Percentiles rank a stretch among this genome's conserved stretches.
Evolutionary conservation across 2,888 invertebrate species (phyloP).

Genomic region (Zelleria hepariella): DNA sequence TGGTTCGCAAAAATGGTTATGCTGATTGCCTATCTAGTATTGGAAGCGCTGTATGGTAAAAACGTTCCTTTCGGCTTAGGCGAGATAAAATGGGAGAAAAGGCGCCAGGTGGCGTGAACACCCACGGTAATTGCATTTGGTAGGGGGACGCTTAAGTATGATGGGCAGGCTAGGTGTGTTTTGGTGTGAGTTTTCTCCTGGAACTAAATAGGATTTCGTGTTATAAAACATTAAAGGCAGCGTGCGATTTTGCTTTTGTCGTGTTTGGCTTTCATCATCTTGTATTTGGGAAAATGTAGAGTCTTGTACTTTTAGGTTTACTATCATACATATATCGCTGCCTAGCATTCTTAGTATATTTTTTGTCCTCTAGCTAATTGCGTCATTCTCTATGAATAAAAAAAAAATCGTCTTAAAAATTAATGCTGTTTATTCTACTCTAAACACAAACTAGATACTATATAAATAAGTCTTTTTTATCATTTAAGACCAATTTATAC

Average conservation of each 20-base stretch:
- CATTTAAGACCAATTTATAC: too few relatives aligned
- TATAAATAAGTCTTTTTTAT: too few relatives aligned
- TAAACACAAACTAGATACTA: too few relatives aligned
- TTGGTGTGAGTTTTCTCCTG: not conserved
- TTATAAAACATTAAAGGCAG: not conserved
- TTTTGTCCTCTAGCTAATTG: too few relatives aligned
- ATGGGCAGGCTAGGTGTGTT: not conserved
- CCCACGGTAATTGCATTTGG: not conserved
- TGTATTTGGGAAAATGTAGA: too few relatives aligned
- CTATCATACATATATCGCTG: too few relatives aligned
- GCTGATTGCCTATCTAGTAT: not conserved
- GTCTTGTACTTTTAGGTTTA: too few relatives aligned
- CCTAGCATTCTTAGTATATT: too few relatives aligned
- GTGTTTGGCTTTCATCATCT: too few relatives aligned
- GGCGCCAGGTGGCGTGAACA: not conserved
- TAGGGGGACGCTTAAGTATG: not conserved
- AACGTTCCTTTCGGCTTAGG: not conserved
- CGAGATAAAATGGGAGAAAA: not conserved
- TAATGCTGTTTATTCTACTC: too few relatives aligned
- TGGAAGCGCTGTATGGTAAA: not conserved
- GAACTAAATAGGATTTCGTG: not conserved
- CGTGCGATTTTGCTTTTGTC: not conserved
- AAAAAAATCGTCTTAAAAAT: too few relatives aligned
- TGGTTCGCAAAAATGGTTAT: slow-evolving; percentile 3
- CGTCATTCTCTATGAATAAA: too few relatives aligned